Conservation (phyloP, 2,888 invertebrate genomes). For the Orgyia antiqua region DNA sequence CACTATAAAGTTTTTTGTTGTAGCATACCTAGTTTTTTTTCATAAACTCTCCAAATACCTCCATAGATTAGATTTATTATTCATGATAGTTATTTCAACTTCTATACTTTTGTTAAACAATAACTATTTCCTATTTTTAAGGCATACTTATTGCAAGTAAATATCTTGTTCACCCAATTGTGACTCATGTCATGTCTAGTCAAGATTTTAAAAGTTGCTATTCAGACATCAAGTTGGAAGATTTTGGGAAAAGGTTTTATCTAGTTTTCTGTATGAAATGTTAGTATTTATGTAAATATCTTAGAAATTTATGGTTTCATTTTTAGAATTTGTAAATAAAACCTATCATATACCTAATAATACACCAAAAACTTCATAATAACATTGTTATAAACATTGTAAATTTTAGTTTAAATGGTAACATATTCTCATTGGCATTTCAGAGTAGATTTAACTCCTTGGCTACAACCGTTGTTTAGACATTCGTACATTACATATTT, state of each 20-base stretch:
- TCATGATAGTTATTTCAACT: too few relatives aligned
- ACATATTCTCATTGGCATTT: too few relatives aligned
- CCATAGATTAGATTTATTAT: not conserved
- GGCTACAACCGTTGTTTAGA: too few relatives aligned
- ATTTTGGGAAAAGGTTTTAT: conserved; percentile 30
- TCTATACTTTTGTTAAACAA: conserved; percentile 2
- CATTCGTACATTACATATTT: too few relatives aligned
- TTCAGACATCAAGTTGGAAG: conserved; percentile 37
- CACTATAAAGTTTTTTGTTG: too few relatives aligned
- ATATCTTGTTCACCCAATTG: conserved; percentile 34
- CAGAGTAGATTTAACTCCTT: too few relatives aligned
- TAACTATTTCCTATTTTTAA: conserved; percentile 27
- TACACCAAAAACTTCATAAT: too few relatives aligned
- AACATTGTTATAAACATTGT: too few relatives aligned
- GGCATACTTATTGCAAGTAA: conserved; percentile 34
- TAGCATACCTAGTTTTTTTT: not conserved
- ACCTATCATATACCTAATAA: too few relatives aligned
- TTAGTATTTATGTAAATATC: conserved; percentile 33
- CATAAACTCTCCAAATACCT: not conserved
- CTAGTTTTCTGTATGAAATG: conserved; percentile 41
- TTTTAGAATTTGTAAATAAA: too few relatives aligned
- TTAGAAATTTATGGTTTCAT: conserved; percentile 4
- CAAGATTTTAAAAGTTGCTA: conserved; percentile 33
- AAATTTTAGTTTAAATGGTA: too few relatives aligned
- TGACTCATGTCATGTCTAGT: conserved; percentile 38